A percentile compares a stretch with the other conserved stretches of the same genome.
These are phyloP conservation scores for Lycorma delicatula DNA, from an alignment of 1,140 invertebrate genomes.

Conservation along the genomic window DNA sequence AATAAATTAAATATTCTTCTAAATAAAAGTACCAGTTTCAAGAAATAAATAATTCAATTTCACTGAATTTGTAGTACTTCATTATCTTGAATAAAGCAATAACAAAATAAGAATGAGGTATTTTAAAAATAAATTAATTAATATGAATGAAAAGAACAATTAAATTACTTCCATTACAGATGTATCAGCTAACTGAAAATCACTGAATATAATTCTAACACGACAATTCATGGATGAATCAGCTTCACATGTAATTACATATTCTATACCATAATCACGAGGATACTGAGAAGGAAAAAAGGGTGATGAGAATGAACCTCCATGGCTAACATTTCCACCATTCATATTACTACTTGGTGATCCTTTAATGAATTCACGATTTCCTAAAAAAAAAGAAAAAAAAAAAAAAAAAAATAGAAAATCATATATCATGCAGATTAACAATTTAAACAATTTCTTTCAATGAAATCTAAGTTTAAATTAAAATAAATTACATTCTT, in stretches of 20 bases:
- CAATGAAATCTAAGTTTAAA: not conserved
- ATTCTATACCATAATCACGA: slow-evolving; percentile 55
- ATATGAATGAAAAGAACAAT: no score
- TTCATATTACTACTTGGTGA: slow-evolving; percentile 35
- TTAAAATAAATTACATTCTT: slow-evolving; percentile 4
- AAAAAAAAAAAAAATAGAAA: no score
- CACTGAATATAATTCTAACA: slow-evolving; percentile 56
- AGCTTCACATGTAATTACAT: slow-evolving; percentile 48
- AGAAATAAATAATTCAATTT: no score
- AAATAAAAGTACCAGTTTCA: no score
- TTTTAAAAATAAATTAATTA: no score
- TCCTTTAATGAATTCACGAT: slow-evolving; percentile 49
- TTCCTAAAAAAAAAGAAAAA: slow-evolving; percentile 42
- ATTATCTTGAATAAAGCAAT: no score
- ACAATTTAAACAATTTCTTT: slow-evolving; percentile 4
- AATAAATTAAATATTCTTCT: no score
- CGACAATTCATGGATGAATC: slow-evolving; percentile 42
- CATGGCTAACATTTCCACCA: slow-evolving; percentile 35
- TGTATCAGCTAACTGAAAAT: slow-evolving; percentile 56
- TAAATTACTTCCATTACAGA: slow-evolving; percentile 59
- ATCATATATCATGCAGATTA: no score
- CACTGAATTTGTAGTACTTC: no score
- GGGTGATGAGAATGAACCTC: slow-evolving; percentile 49
- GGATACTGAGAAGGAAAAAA: slow-evolving; percentile 63
- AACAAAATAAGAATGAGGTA: no score